A percentile compares a stretch with the other conserved stretches of the same genome.
Evolutionary conservation across 2,113 vertebrate genomes (phyloP).

Genomic region (Limnothrissa miodon): DNA sequence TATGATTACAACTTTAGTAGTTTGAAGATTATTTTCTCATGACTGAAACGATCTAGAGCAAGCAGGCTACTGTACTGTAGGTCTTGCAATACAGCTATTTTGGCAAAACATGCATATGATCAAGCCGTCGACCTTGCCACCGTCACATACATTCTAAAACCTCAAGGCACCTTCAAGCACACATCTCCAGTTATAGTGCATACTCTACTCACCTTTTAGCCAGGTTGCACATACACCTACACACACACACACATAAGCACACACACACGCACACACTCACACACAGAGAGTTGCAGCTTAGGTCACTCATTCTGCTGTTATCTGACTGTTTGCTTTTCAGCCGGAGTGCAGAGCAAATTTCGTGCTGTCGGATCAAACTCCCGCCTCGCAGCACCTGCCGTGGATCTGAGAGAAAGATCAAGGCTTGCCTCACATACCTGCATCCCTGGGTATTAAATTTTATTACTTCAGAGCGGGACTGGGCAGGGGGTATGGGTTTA

Average conservation of each 20-base stretch:
- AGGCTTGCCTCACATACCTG: slow-evolving; percentile 6
- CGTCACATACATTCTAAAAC: background rate
- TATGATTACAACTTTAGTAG: background rate
- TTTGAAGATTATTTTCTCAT: no score
- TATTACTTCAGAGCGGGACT: background rate
- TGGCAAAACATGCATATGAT: background rate
- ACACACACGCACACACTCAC: background rate
- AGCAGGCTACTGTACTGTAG: no score
- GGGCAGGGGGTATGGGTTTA: background rate
- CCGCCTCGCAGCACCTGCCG: background rate
- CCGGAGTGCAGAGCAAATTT: background rate
- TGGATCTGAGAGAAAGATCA: background rate
- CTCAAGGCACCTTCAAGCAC: background rate
- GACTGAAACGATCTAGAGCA: background rate
- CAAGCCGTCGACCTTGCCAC: background rate
- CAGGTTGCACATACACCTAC: background rate
- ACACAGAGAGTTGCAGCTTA: no score
- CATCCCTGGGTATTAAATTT: background rate
- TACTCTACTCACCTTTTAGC: background rate
- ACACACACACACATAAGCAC: background rate
- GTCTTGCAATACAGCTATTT: background rate
- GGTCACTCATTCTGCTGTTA: background rate
- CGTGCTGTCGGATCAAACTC: background rate
- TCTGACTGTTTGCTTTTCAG: background rate
- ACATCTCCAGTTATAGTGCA: background rate